Evolutionary conservation across 2,888 invertebrate genomes (phyloP), one percentile per base, ranked within the genome.

Genomic region (Drosophila suboccidentalis): DNA sequence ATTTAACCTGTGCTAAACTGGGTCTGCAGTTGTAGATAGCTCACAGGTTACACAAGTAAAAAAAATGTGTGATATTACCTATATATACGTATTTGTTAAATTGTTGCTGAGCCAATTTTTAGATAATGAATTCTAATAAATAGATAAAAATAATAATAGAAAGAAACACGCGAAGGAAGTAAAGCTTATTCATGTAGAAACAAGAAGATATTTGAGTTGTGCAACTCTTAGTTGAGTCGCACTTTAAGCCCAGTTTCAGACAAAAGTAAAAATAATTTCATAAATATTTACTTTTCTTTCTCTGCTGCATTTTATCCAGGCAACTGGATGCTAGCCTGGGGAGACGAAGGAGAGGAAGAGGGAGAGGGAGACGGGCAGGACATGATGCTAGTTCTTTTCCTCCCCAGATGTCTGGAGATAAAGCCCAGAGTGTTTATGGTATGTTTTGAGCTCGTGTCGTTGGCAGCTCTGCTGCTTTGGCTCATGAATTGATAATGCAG

Each of bases 401-500:
- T 46, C 17, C 53, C 47, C 44, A 32, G 36, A 38, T 38, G 43
- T n/a, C 68, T 55, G 72, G 57, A 80, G 80, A 78, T 80, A 72
- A 83, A 71, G 69, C 67, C 71, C 67, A 38, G 69, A 74, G 71
- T 80, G 80, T 80, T 86, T 84, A 80, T 87, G 59, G 75, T 72
- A 62, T 59, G 75, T 65, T 71, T 79, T 67, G 71, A 63, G 87
- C 69, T 63, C 39, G 53, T 78, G 67, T 72, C 81, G 66, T 51
- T 78, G 71, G 63, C 75, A 75, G 76, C 62, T 66, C 64, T 51
- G 61, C 54, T 62, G 34, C 49, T 13, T 15, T 60, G 38, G 50
- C 80, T 78, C 79, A 87, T 89, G 85, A 84, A 89, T 86, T 89
- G 80, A 74, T 89, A 89, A 89, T 84, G 78, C 80, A 69, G 69